These are phyloP conservation scores for Synanthedon formicaeformis DNA, from an alignment of 2,888 invertebrate species.

Conservation along the genomic window DNA sequence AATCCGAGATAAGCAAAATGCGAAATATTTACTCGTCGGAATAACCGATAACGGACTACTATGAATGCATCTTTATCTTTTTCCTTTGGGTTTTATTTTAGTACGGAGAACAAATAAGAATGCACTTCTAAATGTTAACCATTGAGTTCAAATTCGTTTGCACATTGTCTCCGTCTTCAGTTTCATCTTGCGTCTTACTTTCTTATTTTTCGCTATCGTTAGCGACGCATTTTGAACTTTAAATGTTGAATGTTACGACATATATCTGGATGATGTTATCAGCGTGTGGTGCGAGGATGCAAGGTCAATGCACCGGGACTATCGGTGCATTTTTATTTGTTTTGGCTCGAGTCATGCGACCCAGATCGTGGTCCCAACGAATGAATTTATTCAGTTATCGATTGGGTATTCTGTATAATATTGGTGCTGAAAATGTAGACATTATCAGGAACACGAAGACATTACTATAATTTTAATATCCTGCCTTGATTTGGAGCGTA, in stretches of 20 bases:
- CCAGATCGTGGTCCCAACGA: conserved; percentile 56
- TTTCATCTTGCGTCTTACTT: conserved; percentile 64
- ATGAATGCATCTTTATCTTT: conserved; percentile 62
- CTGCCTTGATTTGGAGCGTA: too few relatives aligned
- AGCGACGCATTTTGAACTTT: conserved; percentile 31
- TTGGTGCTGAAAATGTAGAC: conserved; percentile 30
- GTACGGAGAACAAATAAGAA: conserved; percentile 9
- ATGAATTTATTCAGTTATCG: conserved; percentile 69
- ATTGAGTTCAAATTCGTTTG: conserved; percentile 33
- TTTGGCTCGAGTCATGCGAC: conserved; percentile 62
- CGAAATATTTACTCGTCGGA: conserved; percentile 59
- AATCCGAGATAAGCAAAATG: conserved; percentile 57
- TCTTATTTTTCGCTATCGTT: conserved; percentile 53
- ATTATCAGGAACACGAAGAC: conserved; percentile 8
- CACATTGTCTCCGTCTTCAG: conserved; percentile 41
- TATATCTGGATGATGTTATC: conserved; percentile 19
- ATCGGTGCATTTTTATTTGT: conserved; percentile 68
- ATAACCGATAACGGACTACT: conserved; percentile 52
- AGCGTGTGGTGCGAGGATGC: conserved; percentile 33
- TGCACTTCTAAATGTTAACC: conserved; percentile 5
- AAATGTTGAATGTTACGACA: conserved; percentile 20
- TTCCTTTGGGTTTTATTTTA: conserved; percentile 30
- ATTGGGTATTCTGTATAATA: conserved; percentile 61
- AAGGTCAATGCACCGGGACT: conserved; percentile 66
- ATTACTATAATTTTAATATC: too few relatives aligned